Evolutionary conservation across 2,888 invertebrate genomes (phyloP).

Genomic region (Nineta flava): DNA sequence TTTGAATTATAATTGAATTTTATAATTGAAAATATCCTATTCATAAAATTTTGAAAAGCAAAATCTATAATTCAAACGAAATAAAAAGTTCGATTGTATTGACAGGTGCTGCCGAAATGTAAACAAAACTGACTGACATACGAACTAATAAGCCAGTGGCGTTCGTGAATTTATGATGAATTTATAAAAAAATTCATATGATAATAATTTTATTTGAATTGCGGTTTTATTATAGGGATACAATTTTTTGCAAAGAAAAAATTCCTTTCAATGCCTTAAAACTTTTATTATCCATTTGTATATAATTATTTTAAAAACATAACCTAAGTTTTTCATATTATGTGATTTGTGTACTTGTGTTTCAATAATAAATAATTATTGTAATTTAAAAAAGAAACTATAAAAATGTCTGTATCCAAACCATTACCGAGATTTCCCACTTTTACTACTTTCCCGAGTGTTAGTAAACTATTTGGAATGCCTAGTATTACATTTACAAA

Average conservation of each 20-base stretch:
- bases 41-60: no score
- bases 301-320: background rate
- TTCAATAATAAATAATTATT: constrained; percentile 22
- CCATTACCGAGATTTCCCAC: background rate
- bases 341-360: background rate
- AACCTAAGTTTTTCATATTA: background rate
- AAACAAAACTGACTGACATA: background rate
- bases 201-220: background rate
- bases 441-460: background rate
- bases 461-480: constrained; percentile 13
- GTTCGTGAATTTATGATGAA: constrained; percentile 1
- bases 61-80: no score
- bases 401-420: background rate
- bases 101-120: constrained; percentile 1
- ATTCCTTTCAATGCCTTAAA: background rate
- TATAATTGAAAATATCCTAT: no score
- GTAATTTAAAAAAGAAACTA: background rate
- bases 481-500: constrained; percentile 40
- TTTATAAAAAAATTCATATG: background rate
- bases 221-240: background rate
- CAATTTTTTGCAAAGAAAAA: background rate
- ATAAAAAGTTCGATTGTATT: background rate
- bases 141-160: constrained; percentile 2
- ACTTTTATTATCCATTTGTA: background rate
- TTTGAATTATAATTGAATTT: no score